Conservation (phyloP, 2,888 invertebrate genomes). For the Seira ritae region DNA sequence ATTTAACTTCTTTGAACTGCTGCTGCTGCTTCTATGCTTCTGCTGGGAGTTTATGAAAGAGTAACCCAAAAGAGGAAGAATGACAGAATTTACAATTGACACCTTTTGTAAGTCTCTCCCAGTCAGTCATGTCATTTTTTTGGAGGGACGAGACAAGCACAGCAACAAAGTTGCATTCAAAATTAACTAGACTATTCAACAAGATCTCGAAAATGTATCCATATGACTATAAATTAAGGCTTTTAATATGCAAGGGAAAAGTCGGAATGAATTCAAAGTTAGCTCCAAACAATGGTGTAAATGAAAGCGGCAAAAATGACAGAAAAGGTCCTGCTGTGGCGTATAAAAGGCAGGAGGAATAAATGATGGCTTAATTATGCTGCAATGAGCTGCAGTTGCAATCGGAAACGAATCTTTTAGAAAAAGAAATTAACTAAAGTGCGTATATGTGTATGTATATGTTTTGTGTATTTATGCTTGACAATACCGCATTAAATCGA, state of each 20-base stretch:
- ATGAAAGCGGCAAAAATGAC: constrained; percentile 37
- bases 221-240: neutral
- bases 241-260: constrained; percentile 13
- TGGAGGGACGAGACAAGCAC: neutral
- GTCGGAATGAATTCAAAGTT: neutral
- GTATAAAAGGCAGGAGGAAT: constrained; percentile 73
- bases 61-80: constrained; percentile 2
- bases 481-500: too few species aligned
- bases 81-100: constrained; percentile 63
- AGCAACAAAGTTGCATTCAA: constrained; percentile 69
- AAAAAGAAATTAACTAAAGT: too few species aligned
- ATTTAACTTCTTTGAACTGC: constrained; percentile 26
- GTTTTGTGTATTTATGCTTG: too few species aligned
- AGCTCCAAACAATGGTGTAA: neutral
- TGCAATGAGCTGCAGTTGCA: neutral
- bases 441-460: too few species aligned
- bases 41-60: constrained; percentile 35
- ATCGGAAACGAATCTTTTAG: neutral
- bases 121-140: constrained; percentile 25
- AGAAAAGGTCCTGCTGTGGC: constrained; percentile 69
- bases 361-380: constrained; percentile 74
- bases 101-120: constrained; percentile 44
- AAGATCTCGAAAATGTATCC: neutral
- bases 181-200: constrained; percentile 72
- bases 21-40: constrained; percentile 3